phyloP scores from a whole-genome alignment of 64 coral and sea anemone genomes.

The Platygyra sinensis region DNA sequence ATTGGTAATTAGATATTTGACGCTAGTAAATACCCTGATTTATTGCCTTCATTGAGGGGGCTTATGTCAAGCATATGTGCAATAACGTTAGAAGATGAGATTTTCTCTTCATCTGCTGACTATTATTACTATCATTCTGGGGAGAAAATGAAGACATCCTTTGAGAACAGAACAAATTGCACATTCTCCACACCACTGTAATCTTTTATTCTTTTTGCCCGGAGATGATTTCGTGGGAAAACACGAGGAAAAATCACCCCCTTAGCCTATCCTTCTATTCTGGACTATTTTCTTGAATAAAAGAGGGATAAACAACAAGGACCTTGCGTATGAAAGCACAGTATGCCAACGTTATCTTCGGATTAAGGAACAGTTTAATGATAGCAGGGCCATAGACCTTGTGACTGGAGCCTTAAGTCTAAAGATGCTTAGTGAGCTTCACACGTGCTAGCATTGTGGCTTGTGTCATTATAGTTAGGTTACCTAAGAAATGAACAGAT shows the following conservation, averaged over 20 bases:
- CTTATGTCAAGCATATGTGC: neutral
- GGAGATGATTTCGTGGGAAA: neutral
- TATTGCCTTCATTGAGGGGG: neutral
- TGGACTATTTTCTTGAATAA: neutral
- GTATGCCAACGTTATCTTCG: neutral
- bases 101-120: neutral
- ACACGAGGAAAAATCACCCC: neutral
- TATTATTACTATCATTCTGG: neutral
- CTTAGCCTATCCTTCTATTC: neutral
- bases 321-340: neutral
- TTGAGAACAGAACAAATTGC: neutral
- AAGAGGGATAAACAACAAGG: neutral
- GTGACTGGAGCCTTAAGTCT: neutral
- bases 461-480: slow-evolving; percentile 45
- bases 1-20: slow-evolving; percentile 27
- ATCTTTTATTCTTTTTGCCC: neutral
- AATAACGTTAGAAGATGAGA: neutral
- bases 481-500: slow-evolving; percentile 72
- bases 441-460: slow-evolving; percentile 67
- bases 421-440: neutral
- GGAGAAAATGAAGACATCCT: neutral
- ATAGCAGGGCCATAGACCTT: neutral
- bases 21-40: neutral
- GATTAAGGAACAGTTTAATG: neutral
- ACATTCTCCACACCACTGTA: neutral